These are phyloP conservation scores for Microcebus griseorufus DNA, from an alignment of 2,113 vertebrate genomes.

Conservation along the genomic window DNA sequence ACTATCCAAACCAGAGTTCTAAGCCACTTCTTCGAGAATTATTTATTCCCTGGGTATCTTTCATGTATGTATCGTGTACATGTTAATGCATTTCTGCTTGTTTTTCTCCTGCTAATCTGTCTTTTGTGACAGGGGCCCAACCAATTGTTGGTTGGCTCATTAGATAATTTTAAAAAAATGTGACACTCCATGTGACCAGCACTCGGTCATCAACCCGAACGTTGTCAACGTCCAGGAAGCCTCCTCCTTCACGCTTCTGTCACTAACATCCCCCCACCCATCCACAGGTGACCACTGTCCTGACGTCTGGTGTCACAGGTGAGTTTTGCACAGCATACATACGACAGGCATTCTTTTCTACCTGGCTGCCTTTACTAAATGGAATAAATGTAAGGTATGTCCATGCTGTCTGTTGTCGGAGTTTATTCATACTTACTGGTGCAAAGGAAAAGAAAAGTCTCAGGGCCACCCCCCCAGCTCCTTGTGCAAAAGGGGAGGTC, in stretches of 20 bases:
- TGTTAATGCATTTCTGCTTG: neutral
- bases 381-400: neutral
- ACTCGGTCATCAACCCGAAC: neutral
- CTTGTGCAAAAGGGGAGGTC: too few relatives aligned
- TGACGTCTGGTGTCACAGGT: neutral
- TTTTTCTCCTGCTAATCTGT: neutral
- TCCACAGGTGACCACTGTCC: too few relatives aligned
- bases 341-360: neutral
- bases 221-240: fast-evolving
- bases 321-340: neutral
- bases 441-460: too few relatives aligned
- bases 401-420: neutral
- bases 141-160: neutral
- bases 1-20: neutral
- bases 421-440: neutral
- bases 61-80: fast-evolving
- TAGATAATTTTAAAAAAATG: neutral
- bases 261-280: too few relatives aligned
- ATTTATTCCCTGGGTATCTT: neutral
- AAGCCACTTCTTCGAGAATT: neutral
- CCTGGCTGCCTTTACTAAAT: neutral
- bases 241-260: neutral
- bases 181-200: neutral
- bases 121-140: neutral
- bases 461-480: too few relatives aligned